Evolutionary conservation across 2,797 vertebrate species (phyloP), one percentile per base, ranked within the genome.

Genomic region (Erpetoichthys calabaricus): DNA sequence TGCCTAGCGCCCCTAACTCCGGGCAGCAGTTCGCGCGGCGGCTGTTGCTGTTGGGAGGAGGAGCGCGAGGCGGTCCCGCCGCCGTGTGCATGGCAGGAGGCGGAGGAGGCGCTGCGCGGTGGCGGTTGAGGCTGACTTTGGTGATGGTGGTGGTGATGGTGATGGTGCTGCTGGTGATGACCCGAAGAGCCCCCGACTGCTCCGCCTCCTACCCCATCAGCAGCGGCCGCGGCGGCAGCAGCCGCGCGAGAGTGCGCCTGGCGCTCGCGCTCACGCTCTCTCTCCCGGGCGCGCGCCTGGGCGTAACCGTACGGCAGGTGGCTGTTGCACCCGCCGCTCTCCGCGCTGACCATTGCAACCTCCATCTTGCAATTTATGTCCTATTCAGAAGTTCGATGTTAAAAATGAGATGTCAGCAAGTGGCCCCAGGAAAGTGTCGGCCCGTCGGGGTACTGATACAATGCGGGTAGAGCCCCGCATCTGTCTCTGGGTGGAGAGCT

Each of bases 341-440:
- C 95, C 0, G 93, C 91, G 4, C 94, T 94, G 77, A 99, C 92
- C 93, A 99, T 97, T 2, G 94, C 95, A 49, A 96, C 97, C 87
- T 98, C 95, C 94, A 99, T 99, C 73, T 82, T 79, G 67, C 65
- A 43, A 42, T 51, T 1, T 4, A 54, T 65, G 64, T 47, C 58
- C 69, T 63, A 58, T 56, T 62, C 53, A 49, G 68, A 55, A 57
- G 57, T 45, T 60, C 64, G 55, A 51, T 47, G 45, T 51, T 47
- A 59, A 61, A 61, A 59, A 49, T 66, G 69, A 66, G 64, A 64
- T 66, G 68, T 56, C 66, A 65, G 69, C 59, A 64, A 60, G 62
- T 66, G 62, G 55, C 56, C 67, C 71, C 67, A 25, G 50, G 50
- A 6, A 25, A 9, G 8, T 3, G 8, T 9, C 8, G 50, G 50